Conservation (phyloP, 2,113 vertebrate genomes). For the Gadus macrocephalus region DNA sequence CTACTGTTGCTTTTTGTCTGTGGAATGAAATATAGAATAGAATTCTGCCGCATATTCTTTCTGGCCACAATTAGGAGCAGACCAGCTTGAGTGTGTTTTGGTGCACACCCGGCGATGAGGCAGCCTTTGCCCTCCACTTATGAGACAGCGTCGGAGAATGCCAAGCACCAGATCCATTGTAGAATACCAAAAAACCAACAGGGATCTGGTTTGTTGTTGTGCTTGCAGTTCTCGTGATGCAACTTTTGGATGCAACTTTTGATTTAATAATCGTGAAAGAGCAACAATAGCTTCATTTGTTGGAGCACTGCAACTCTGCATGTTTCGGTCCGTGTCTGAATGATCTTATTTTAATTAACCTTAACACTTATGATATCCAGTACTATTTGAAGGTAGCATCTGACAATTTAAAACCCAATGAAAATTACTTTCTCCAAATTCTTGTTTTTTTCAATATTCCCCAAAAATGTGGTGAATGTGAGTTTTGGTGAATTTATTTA, state of each 20-base stretch:
- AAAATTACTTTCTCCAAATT: constrained; percentile 29
- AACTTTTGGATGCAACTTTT: constrained; percentile 15
- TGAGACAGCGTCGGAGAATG: constrained; percentile 38
- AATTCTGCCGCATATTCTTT: constrained; percentile 55
- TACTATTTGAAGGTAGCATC: constrained; percentile 8
- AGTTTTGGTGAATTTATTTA: constrained; percentile 31
- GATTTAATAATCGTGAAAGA: constrained; percentile 24
- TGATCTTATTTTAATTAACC: no score
- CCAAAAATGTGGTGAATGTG: constrained; percentile 37
- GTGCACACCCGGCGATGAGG: constrained; percentile 50
- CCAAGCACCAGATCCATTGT: constrained; percentile 31
- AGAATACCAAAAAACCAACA: constrained; percentile 44
- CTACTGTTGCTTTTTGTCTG: constrained; percentile 62
- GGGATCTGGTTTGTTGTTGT: not conserved
- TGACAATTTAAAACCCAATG: constrained; percentile 22
- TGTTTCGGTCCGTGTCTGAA: not conserved
- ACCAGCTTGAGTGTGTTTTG: constrained; percentile 43
- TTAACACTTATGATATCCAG: not conserved
- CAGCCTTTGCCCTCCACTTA: constrained; percentile 36
- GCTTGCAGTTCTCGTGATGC: not conserved
- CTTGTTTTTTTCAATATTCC: constrained; percentile 38
- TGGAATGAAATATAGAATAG: constrained; percentile 65
- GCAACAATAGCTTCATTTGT: constrained; percentile 12
- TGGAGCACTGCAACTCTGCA: not conserved
- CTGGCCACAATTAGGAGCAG: constrained; percentile 69